These are phyloP conservation scores for Drosophila ochracea DNA, from an alignment of 2,888 invertebrate genomes.

Conservation along the genomic window DNA sequence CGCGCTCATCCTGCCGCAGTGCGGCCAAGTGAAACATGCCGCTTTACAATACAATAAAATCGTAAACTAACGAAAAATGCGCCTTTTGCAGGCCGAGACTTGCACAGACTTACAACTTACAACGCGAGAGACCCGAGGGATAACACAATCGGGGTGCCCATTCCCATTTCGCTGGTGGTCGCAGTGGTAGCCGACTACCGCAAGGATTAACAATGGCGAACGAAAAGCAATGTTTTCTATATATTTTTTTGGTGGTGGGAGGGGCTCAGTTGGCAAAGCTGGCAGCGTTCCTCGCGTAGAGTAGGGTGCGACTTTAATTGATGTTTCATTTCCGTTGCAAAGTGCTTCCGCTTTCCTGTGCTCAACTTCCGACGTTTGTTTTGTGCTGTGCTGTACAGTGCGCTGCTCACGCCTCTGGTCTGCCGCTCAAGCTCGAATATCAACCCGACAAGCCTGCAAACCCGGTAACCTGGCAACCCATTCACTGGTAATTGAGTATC, in stretches of 20 bases:
- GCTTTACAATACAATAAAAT: conserved; percentile 64
- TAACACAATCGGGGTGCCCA: background rate
- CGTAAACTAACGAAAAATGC: conserved; percentile 50
- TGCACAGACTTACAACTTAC: conserved; percentile 18
- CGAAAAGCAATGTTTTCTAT: conserved; percentile 59
- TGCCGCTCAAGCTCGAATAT: conserved; percentile 21
- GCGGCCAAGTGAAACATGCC: conserved; percentile 9
- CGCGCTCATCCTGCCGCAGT: conserved; percentile 9
- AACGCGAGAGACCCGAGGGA: background rate
- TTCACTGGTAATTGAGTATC: conserved; percentile 78
- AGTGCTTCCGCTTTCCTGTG: conserved; percentile 78
- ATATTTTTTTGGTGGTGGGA: background rate
- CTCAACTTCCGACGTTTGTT: conserved; percentile 70
- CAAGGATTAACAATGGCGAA: conserved; percentile 55
- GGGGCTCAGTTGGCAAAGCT: conserved; percentile 36
- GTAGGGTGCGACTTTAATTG: conserved; percentile 77
- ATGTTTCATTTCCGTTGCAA: conserved; percentile 83
- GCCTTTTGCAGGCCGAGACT: conserved; percentile 37
- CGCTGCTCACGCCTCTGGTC: background rate
- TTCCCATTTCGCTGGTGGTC: background rate
- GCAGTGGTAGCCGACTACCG: conserved; percentile 11
- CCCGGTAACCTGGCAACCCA: conserved; percentile 44
- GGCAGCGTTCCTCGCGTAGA: conserved; percentile 21
- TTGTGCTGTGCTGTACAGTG: conserved; percentile 27
- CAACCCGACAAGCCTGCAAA: conserved; percentile 22